phyloP scores from a whole-genome alignment of 2,888 invertebrate species.

The Brenthis ino region DNA sequence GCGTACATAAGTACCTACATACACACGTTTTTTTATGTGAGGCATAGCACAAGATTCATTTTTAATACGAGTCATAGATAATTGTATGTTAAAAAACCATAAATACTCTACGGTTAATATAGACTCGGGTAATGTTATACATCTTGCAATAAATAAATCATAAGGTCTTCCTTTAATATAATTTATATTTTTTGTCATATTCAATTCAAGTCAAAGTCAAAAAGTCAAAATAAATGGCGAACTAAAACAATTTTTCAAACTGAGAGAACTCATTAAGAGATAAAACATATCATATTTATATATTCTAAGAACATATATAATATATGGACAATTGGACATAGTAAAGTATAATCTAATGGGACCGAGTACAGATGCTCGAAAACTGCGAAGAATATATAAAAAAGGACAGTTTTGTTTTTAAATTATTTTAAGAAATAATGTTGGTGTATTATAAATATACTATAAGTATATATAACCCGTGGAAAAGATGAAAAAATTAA shows the following conservation, averaged over 20 bases:
- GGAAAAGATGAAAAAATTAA: background rate
- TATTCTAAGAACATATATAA: conserved; percentile 20
- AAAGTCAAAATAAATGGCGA: background rate
- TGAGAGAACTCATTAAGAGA: conserved; percentile 5
- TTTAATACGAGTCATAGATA: too few relatives aligned
- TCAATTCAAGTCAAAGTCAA: background rate
- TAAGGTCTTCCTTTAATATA: too few relatives aligned
- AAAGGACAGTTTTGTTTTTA: too few relatives aligned
- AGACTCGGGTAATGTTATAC: too few relatives aligned
- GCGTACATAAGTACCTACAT: too few relatives aligned
- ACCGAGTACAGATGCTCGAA: conserved; percentile 12
- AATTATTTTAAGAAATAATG: too few relatives aligned
- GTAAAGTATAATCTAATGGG: background rate
- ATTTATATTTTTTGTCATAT: background rate
- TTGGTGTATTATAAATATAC: too few relatives aligned
- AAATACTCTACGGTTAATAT: too few relatives aligned
- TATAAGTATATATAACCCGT: background rate
- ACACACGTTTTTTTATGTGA: background rate
- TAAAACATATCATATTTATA: conserved; percentile 29
- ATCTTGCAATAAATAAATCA: too few relatives aligned
- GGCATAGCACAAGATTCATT: too few relatives aligned
- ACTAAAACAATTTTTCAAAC: conserved; percentile 1
- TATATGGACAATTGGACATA: conserved; percentile 1
- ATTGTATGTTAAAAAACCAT: too few relatives aligned
- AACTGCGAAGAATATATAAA: background rate